Evolutionary conservation across 37 sponge, comb jelly and placozoan species (phyloP).

Genomic region (Halichondria panicea): DNA sequence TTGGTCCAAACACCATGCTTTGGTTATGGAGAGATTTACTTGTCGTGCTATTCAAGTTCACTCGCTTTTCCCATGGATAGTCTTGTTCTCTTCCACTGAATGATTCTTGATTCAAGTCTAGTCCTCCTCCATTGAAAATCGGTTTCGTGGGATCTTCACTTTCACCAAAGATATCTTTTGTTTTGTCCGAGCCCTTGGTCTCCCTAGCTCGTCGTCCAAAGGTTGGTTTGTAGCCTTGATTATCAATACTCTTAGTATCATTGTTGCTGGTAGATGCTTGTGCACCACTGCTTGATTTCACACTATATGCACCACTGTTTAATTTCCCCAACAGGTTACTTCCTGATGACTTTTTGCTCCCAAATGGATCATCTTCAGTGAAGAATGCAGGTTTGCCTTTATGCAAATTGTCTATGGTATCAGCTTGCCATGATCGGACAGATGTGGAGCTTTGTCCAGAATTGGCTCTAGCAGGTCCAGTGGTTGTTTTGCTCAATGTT

Average conservation of each 20-base stretch:
- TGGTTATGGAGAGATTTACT: background rate
- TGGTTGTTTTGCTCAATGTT: background rate
- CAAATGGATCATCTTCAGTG: constrained; percentile 73
- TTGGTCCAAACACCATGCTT: background rate
- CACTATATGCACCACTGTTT: too few relatives aligned
- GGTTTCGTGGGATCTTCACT: background rate
- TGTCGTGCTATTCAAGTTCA: background rate
- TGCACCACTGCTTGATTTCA: too few relatives aligned
- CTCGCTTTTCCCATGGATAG: constrained; percentile 12
- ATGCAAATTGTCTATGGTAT: constrained; percentile 71
- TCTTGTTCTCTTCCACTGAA: background rate
- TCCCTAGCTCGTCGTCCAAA: constrained; percentile 43
- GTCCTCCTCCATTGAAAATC: background rate
- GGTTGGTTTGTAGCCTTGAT: constrained; percentile 13
- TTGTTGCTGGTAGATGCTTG: background rate
- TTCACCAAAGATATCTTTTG: constrained; percentile 4
- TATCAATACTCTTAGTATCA: background rate
- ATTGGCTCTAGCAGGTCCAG: background rate
- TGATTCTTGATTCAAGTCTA: background rate
- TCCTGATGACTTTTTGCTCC: constrained; percentile 20
- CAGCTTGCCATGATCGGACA: constrained; percentile 3
- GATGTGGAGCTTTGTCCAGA: background rate
- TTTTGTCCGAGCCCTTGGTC: background rate
- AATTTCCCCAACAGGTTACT: background rate
- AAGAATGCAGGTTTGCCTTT: constrained; percentile 72